Evolutionary conservation across 2,113 vertebrate species (phyloP).

Genomic region (Notothenia rossii): DNA sequence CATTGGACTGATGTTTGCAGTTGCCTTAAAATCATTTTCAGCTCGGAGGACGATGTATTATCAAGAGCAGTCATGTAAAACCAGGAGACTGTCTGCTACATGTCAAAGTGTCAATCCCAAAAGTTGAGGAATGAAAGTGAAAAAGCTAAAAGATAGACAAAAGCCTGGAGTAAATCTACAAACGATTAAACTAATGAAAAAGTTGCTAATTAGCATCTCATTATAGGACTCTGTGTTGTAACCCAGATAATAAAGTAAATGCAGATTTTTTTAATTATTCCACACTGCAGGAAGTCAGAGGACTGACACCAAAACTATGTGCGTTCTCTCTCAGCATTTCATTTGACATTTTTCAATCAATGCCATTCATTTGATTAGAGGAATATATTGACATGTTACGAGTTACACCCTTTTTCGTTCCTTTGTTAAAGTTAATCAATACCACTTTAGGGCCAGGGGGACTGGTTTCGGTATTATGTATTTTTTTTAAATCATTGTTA

Average conservation of each 20-base stretch:
- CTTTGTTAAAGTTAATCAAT: background rate
- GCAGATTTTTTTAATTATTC: slow-evolving; percentile 47
- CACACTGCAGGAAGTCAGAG: slow-evolving; percentile 45
- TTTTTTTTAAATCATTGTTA: too few relatives aligned
- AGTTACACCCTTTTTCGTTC: background rate
- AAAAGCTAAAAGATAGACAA: slow-evolving; percentile 58
- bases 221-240: slow-evolving; percentile 60
- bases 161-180: slow-evolving; percentile 59
- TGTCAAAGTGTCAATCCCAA: slow-evolving; percentile 59
- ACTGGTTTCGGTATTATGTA: too few relatives aligned
- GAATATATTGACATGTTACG: background rate
- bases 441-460: background rate
- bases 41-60: slow-evolving; percentile 26
- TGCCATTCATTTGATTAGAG: background rate
- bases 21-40: slow-evolving; percentile 31
- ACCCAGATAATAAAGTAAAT: slow-evolving; percentile 67
- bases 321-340: background rate
- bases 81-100: slow-evolving; percentile 47
- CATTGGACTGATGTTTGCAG: slow-evolving; percentile 50
- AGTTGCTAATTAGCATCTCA: slow-evolving; percentile 76
- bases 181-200: slow-evolving; percentile 73
- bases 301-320: slow-evolving; percentile 46
- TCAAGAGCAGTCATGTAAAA: slow-evolving; percentile 57
- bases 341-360: too few relatives aligned
- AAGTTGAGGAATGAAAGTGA: slow-evolving; percentile 32